phyloP scores from a whole-genome alignment of 92 coral and sea anemone species.

The Zoanthus sansibaricus region DNA sequence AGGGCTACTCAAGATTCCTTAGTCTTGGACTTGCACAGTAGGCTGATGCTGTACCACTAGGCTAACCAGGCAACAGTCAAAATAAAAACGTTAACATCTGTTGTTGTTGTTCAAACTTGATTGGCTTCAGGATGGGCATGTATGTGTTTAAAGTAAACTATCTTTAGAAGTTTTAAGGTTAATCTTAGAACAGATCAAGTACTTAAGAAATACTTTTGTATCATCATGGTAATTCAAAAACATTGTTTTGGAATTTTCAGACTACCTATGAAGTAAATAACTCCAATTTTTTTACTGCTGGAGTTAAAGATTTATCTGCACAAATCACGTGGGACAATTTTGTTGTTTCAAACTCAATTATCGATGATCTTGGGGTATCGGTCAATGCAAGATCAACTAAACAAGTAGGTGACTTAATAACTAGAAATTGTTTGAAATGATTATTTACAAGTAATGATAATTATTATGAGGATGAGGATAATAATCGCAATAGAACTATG shows the following conservation, averaged over 20 bases:
- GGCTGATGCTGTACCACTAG: too few relatives aligned
- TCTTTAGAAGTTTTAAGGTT: too few relatives aligned
- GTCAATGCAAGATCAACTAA: constrained; percentile 57
- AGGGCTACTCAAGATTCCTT: too few relatives aligned
- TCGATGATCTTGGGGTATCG: background rate
- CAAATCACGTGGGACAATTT: constrained; percentile 79
- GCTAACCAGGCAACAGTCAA: too few relatives aligned
- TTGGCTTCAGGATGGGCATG: too few relatives aligned
- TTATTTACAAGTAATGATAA: background rate
- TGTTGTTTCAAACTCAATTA: constrained; percentile 70
- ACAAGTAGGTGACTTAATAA: constrained; percentile 47
- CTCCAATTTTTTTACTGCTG: constrained; percentile 77
- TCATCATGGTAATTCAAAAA: too few relatives aligned
- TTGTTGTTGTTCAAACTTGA: too few relatives aligned
- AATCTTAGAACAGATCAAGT: too few relatives aligned
- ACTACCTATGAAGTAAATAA: constrained; percentile 65
- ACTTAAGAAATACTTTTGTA: too few relatives aligned
- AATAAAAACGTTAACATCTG: too few relatives aligned
- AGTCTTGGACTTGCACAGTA: too few relatives aligned
- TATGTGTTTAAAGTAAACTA: too few relatives aligned
- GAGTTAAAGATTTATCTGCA: constrained; percentile 43
- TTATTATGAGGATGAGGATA: background rate
- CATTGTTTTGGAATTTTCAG: constrained; percentile 37
- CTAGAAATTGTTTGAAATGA: background rate
- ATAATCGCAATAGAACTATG: background rate